These are phyloP conservation scores for Aulostomus chinensis DNA, from an alignment of 2,797 vertebrate genomes.

Conservation along the genomic window DNA sequence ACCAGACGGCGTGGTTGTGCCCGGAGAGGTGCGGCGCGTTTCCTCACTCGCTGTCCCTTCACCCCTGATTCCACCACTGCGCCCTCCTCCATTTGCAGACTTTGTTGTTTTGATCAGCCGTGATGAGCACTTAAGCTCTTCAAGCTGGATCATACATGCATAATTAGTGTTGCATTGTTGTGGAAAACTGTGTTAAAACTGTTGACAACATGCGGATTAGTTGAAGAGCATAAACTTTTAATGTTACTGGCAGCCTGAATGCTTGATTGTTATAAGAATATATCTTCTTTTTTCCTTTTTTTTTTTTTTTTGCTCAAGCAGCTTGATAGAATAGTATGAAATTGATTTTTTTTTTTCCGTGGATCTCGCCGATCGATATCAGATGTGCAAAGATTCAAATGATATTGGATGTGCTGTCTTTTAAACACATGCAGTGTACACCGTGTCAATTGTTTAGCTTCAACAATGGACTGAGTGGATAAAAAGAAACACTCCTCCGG, in stretches of 20 bases:
- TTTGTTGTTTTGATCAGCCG: neutral
- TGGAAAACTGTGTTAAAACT: too few relatives aligned
- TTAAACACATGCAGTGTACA: constrained; percentile 41
- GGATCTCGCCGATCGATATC: constrained; percentile 70
- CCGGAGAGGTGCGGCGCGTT: too few relatives aligned
- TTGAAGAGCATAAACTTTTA: constrained; percentile 27
- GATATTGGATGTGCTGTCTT: constrained; percentile 61
- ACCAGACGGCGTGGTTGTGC: too few relatives aligned
- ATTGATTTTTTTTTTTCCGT: constrained; percentile 64
- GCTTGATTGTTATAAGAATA: constrained; percentile 23
- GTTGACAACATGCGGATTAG: too few relatives aligned
- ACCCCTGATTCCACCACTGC: too few relatives aligned
- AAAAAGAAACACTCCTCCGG: constrained; percentile 36
- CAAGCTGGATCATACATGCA: too few relatives aligned
- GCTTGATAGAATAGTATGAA: constrained; percentile 62
- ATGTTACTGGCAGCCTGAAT: constrained; percentile 17
- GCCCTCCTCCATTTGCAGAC: too few relatives aligned
- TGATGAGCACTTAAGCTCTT: constrained; percentile 17
- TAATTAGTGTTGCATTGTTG: too few relatives aligned
- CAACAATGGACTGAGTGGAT: constrained; percentile 54
- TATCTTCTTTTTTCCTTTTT: constrained; percentile 20
- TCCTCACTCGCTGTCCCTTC: too few relatives aligned
- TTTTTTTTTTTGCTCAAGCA: too few relatives aligned
- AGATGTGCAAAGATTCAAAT: constrained; percentile 69
- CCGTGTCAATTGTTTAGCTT: constrained; percentile 59